Base-by-base conservation (phyloP, 2,888 invertebrate species). In the Drosophila birchii region DNA sequence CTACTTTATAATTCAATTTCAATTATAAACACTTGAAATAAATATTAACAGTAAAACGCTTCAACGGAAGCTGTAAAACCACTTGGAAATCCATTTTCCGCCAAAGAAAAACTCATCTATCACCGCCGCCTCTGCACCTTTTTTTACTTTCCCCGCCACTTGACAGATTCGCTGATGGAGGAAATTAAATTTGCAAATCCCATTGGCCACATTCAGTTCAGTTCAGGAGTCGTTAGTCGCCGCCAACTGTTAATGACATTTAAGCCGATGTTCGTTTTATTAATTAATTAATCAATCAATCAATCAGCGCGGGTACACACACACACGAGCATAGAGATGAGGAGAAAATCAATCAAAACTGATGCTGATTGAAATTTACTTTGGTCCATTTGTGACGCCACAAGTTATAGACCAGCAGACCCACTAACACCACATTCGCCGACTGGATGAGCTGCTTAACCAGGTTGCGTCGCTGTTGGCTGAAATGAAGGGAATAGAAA, bases 311-410 rank as follows among this genome's bases (percentile, higher is more conserved):
- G 29, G 26, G 26, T 39, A 68, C 20, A 44, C 68, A 45, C n/a
- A 14, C 36, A 43, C 34, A n/a, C n/a, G n/a, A n/a, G n/a, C n/a
- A 23, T 23, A 34, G 16, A 12, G 6, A 23, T n/a, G 34, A 55
- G 53, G 36, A 26, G n/a, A 61, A 75, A 70, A 80, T 74, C 78
- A 76, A 73, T 86, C 78, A 83, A 68, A 64, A 76, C 39, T 47
- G 57, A 47, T 74, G 69, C 79, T 81, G 81, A 78, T 90, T 86
- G 74, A 91, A 90, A 81, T 82, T 91, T 62, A 92, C 86, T 87
- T 91, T 91, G n/a, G 91, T 89, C 92, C 92, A 92, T 80, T 92
- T 92, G 80, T 89, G 91, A 49, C 91, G 90, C 91, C 92, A 92
- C 73, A 92, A 81, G 80, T 90, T 92, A 75, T 89, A 92, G 81